A percentile compares a stretch with the other conserved stretches of the same genome.
Conservation (phyloP, 2,113 vertebrate genomes). For the Neolamprologus caudopunctatus region DNA sequence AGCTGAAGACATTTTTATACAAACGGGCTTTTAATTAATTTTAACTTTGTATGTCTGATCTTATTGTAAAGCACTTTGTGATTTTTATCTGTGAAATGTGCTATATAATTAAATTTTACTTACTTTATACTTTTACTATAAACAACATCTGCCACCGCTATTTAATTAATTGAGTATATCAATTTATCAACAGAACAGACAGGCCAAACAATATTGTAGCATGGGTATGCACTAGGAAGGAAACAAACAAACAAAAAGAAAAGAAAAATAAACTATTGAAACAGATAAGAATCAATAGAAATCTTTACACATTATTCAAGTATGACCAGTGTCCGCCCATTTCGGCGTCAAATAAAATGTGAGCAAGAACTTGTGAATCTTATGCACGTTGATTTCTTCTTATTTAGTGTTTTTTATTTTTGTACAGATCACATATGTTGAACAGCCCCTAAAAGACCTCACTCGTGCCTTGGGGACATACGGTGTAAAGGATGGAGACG, state of each 20-base stretch:
- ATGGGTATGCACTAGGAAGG: neutral
- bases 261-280: neutral
- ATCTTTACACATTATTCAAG: neutral
- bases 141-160: neutral
- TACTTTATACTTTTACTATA: neutral
- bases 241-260: neutral
- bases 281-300: neutral
- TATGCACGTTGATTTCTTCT: neutral
- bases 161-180: neutral
- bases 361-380: neutral
- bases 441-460: constrained; percentile 86
- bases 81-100: too few relatives aligned
- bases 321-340: neutral
- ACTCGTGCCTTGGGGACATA: constrained; percentile 88
- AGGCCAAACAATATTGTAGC: neutral
- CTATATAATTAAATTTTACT: too few relatives aligned
- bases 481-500: constrained; percentile 94
- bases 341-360: neutral
- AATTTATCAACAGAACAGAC: neutral
- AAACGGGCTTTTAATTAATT: too few relatives aligned
- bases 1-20: too few relatives aligned
- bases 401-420: neutral
- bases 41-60: too few relatives aligned
- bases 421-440: constrained; percentile 84
- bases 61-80: too few relatives aligned